Evolutionary conservation across 2,113 vertebrate genomes (phyloP).

Genomic region (Gallinago paraguaiae): DNA sequence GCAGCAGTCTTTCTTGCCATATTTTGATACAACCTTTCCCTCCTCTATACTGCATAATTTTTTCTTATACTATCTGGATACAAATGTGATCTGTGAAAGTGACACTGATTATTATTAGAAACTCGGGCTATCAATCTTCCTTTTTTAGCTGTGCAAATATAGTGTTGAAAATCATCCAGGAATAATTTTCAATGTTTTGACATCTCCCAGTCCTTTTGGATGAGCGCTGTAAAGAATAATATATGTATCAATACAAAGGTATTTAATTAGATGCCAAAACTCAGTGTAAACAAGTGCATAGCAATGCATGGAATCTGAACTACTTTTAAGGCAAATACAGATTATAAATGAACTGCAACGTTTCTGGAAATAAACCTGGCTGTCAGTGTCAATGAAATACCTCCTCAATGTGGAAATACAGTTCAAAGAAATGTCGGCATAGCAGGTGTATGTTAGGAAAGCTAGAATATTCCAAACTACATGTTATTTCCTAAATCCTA

Average conservation of each 20-base stretch:
- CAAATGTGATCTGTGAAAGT: background rate
- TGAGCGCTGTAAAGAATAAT: background rate
- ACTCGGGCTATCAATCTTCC: background rate
- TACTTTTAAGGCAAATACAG: background rate
- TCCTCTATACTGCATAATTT: background rate
- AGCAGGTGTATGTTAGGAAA: background rate
- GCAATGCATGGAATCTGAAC: background rate
- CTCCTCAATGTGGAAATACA: background rate
- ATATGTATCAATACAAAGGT: background rate
- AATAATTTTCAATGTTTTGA: slow-evolving; percentile 25
- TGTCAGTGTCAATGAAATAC: background rate
- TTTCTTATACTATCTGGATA: background rate
- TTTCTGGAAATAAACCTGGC: background rate
- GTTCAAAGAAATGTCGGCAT: background rate
- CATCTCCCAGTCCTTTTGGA: background rate
- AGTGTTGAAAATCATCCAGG: slow-evolving; percentile 16
- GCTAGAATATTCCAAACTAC: background rate
- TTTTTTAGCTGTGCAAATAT: background rate
- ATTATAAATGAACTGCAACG: background rate
- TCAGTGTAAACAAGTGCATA: background rate
- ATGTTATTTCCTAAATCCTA: background rate
- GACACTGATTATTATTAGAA: background rate
- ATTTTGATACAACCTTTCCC: background rate
- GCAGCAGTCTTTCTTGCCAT: background rate
- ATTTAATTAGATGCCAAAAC: background rate